These are phyloP conservation scores for Actinemys pallida DNA, from an alignment of 2,113 vertebrate genomes.

Conservation along the genomic window DNA sequence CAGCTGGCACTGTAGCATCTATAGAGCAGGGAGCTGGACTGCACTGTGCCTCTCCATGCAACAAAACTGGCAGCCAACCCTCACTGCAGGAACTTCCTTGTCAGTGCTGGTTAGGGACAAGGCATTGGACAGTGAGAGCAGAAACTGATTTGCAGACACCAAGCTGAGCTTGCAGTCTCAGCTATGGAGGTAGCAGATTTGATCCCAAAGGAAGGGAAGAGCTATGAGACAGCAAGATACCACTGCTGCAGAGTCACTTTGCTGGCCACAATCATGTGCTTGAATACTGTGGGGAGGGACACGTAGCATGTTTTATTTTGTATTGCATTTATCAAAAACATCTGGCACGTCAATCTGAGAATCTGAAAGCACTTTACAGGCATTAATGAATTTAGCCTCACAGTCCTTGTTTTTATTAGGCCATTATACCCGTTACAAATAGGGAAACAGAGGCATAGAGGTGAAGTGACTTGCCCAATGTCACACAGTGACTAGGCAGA, in stretches of 20 bases:
- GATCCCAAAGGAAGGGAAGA: neutral
- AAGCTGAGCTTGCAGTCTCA: neutral
- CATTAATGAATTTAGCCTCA: neutral
- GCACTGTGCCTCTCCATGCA: neutral
- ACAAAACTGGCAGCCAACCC: neutral
- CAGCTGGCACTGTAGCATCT: neutral
- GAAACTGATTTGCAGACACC: neutral
- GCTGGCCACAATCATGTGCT: fast-evolving
- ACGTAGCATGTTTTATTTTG: neutral
- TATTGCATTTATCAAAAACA: neutral
- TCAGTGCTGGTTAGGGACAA: neutral
- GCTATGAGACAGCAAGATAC: neutral
- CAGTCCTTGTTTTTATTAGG: neutral
- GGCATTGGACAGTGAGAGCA: neutral
- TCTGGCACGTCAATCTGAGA: neutral
- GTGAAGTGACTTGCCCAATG: neutral
- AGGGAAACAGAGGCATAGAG: slow-evolving; percentile 1
- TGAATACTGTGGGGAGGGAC: neutral
- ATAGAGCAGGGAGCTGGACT: neutral
- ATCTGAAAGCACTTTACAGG: neutral
- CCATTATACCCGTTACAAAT: neutral
- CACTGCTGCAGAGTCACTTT: neutral
- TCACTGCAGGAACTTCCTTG: neutral
- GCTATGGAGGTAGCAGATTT: neutral
- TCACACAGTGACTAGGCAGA: neutral